A percentile compares a stretch with the other conserved stretches of the same genome.
phyloP scores from a whole-genome alignment of 2,888 invertebrate genomes.

The Cyclophora punctaria region DNA sequence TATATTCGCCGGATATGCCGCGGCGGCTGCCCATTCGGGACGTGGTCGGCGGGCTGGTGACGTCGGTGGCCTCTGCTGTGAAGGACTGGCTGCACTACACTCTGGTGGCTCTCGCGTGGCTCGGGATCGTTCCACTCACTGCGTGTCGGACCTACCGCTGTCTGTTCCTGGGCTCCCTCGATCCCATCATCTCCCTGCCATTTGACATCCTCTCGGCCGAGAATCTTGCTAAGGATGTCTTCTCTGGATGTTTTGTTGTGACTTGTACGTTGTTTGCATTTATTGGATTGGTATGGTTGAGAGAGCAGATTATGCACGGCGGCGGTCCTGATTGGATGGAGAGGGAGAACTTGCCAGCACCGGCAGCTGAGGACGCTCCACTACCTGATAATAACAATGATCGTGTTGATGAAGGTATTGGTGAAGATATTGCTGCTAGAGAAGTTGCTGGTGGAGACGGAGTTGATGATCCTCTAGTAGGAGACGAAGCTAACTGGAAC shows the following conservation, averaged over 20 bases:
- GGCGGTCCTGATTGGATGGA: slow-evolving; percentile 98
- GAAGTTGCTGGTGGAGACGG: slow-evolving; percentile 55
- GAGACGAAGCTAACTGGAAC: slow-evolving; percentile 95
- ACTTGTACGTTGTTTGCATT: slow-evolving; percentile 96
- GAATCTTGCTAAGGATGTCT: slow-evolving; percentile 93
- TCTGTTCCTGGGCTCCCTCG: slow-evolving; percentile 92
- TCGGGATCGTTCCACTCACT: slow-evolving; percentile 95
- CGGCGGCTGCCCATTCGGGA: slow-evolving; percentile 94
- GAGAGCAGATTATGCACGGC: slow-evolving; percentile 98
- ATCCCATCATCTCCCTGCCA: slow-evolving; percentile 88
- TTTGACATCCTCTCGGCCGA: slow-evolving; percentile 95
- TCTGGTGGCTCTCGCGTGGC: slow-evolving; percentile 97
- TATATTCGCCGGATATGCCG: slow-evolving; percentile 99
- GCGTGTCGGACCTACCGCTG: slow-evolving; percentile 97
- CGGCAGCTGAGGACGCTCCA: slow-evolving; percentile 62
- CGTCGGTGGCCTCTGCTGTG: slow-evolving; percentile 92
- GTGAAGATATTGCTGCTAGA: slow-evolving; percentile 45
- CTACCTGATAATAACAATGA: slow-evolving; percentile 70
- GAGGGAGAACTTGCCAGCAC: slow-evolving; percentile 76
- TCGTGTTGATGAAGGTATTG: slow-evolving; percentile 50
- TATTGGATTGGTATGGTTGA: slow-evolving; percentile 96
- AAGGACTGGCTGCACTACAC: slow-evolving; percentile 99
- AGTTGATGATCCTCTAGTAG: slow-evolving; percentile 73
- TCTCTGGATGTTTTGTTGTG: slow-evolving; percentile 97
- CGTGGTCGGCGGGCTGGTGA: slow-evolving; percentile 91